Conservation (phyloP, 2,113 vertebrate genomes). For the Gallinago jamesoni region DNA sequence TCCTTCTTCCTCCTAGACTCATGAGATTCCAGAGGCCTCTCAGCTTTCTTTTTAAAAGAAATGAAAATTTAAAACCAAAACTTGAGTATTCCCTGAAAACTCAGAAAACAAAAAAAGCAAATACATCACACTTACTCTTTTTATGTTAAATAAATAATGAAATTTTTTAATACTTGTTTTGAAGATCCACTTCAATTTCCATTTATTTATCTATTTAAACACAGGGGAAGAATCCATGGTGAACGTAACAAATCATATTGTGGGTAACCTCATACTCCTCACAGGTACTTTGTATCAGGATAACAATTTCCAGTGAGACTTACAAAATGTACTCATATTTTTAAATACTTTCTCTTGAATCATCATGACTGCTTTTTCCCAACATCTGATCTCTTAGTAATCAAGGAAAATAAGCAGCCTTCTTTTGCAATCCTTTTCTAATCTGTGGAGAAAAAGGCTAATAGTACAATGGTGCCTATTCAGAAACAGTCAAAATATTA, state of each 20-base stretch:
- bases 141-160: not conserved
- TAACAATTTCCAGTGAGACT: slow-evolving; percentile 35
- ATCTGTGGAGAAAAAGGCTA: slow-evolving; percentile 3
- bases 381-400: slow-evolving; percentile 12
- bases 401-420: slow-evolving; percentile 45
- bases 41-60: slow-evolving; percentile 13
- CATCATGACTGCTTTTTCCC: slow-evolving; percentile 34
- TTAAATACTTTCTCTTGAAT: slow-evolving; percentile 27
- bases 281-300: slow-evolving; percentile 26
- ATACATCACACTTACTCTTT: slow-evolving; percentile 11
- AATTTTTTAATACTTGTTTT: not conserved
- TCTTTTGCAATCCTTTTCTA: slow-evolving; percentile 26
- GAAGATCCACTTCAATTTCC: not conserved
- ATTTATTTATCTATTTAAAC: slow-evolving; percentile 25
- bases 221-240: not conserved
- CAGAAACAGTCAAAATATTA: slow-evolving; percentile 35
- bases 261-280: not conserved
- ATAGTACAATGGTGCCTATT: not conserved
- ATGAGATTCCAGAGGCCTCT: not conserved
- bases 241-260: not conserved
- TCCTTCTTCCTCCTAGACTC: not conserved
- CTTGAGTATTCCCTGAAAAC: not conserved
- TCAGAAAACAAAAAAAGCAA: slow-evolving; percentile 25
- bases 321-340: slow-evolving; percentile 30
- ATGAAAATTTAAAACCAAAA: slow-evolving; percentile 13